Evolutionary conservation across 1,140 invertebrate species (phyloP).

Genomic region (Lerema accius): DNA sequence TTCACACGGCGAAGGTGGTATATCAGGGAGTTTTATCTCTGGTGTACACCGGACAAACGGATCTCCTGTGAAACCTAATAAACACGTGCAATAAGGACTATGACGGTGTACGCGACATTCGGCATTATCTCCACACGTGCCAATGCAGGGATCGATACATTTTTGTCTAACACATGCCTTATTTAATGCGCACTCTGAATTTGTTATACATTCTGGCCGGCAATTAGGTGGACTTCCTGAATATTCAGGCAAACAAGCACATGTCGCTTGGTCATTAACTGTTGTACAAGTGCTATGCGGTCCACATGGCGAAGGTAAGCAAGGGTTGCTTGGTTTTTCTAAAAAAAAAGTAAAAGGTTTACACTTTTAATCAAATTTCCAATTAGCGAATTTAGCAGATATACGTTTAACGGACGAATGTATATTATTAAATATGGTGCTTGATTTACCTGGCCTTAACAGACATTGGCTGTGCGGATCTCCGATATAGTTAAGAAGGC

Average conservation of each 20-base stretch:
- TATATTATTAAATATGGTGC: constrained; percentile 6
- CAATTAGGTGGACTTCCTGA: constrained; percentile 89
- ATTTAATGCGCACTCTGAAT: constrained; percentile 86
- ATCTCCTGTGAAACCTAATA: constrained; percentile 84
- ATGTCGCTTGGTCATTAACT: constrained; percentile 85
- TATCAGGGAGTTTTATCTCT: constrained; percentile 64
- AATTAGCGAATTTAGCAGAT: background rate
- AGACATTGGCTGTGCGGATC: constrained; percentile 86
- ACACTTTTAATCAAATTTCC: background rate
- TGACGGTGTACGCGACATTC: constrained; percentile 87
- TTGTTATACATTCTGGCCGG: constrained; percentile 87
- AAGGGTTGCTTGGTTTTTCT: constrained; percentile 80
- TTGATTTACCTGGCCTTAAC: constrained; percentile 81
- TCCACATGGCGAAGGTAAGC: constrained; percentile 85
- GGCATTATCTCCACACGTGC: constrained; percentile 89
- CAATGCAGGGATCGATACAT: constrained; percentile 87
- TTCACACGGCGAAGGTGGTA: constrained; percentile 82
- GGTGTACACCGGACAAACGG: constrained; percentile 84
- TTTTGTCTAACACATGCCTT: constrained; percentile 86
- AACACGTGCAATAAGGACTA: constrained; percentile 86
- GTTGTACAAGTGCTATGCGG: constrained; percentile 87
- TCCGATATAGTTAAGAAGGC: constrained; percentile 85
- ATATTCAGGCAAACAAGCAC: constrained; percentile 87
- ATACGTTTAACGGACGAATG: background rate
- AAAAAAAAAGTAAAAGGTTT: constrained; percentile 40